Base-by-base conservation (phyloP, 2,888 invertebrate genomes). In the Lathronympha strigana region DNA sequence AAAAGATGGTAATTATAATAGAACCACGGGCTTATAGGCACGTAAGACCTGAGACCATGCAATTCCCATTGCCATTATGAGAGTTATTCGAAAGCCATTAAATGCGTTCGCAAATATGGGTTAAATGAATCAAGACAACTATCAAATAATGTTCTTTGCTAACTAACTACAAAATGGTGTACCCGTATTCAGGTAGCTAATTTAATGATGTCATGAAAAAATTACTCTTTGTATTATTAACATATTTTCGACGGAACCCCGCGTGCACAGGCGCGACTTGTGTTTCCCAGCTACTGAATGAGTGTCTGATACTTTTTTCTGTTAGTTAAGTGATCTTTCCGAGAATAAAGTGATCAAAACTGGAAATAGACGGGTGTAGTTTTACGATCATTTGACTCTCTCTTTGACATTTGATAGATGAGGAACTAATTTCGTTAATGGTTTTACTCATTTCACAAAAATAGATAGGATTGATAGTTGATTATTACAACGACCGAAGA, bases 381-480 rank as follows among this genome's bases (percentile, higher is more conserved):
- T 64, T 64, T 60, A 64, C 58, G 58, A 64, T 51, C 19, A 61
- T 33, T 53, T 33, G 50, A 25, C 25, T 45, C 11, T 43, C 19
- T 45, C 51, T 45, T 40, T 47, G 53, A 61, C 61, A 54, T 49
- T 61, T 61, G 61, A 66, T 66, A 54, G 60, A 66, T 61, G 66
- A 61, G 49, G 54, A 47, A 54, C 66, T 61, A 54, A 66, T 66
- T 36, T n/a, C 53, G 45, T 38, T 66, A 66, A 66, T 53, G 53
- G 53, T 38, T 60, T 49, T 31, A 61, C 38, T 47, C 53, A 31
- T 54, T 66, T 61, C 21, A 54, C 45, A 6, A 53, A 53, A 63
- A 57, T 63, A 50, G 50, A n/a, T n/a, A n/a, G n/a, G n/a, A n/a
- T n/a, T n/a, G 23, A n/a, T 8, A n/a, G 23, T 8, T 19, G 40